These are phyloP conservation scores for Zoroaster sp. DNA, from an alignment of 53 echinoderm and acorn worm species.

Conservation along the genomic window DNA sequence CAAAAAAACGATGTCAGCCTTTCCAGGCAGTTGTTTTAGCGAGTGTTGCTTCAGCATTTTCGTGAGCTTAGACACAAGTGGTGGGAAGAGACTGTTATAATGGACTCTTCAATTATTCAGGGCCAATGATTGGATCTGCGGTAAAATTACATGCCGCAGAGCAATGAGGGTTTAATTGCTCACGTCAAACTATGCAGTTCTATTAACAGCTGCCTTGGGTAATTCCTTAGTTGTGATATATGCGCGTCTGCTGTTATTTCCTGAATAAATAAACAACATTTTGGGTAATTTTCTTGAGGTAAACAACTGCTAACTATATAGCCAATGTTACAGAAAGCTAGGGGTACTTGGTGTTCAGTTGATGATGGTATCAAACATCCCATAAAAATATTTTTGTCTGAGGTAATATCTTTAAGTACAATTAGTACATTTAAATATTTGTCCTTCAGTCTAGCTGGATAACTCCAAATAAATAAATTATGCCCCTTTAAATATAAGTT, in stretches of 20 bases:
- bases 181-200: neutral
- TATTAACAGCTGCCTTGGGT: neutral
- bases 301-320: neutral
- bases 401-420: too few species aligned
- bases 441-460: too few species aligned
- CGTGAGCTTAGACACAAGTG: neutral
- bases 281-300: neutral
- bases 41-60: neutral
- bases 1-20: too few species aligned
- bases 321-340: too few species aligned
- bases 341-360: too few species aligned
- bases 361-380: too few species aligned
- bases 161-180: constrained; percentile 5
- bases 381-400: too few species aligned
- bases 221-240: neutral
- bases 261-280: neutral
- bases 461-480: too few species aligned
- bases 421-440: too few species aligned
- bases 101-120: constrained; percentile 29
- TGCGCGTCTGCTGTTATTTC: neutral
- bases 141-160: constrained; percentile 7
- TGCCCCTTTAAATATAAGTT: too few species aligned
- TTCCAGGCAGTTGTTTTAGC: neutral
- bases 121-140: constrained; percentile 11
- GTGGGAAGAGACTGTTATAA: neutral